A percentile compares a stretch with the other conserved stretches of the same genome.
Conservation (phyloP, 2,113 vertebrate species). For the Podocnemis expansa region DNA sequence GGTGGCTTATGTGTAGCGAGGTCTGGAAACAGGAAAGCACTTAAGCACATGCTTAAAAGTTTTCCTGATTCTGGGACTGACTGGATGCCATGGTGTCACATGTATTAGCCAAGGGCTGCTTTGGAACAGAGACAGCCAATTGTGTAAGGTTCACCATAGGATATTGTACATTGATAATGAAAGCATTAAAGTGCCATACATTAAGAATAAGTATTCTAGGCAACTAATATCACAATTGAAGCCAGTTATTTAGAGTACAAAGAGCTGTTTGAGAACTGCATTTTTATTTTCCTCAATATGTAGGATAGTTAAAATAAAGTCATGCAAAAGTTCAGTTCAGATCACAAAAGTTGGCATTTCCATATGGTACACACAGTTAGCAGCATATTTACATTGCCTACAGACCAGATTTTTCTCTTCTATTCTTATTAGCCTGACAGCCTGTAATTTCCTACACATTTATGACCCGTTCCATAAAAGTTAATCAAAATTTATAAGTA, state of each 20-base stretch:
- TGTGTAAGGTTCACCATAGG: not conserved
- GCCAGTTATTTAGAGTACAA: not conserved
- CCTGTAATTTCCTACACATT: not conserved
- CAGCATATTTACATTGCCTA: not conserved
- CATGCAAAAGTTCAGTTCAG: not conserved
- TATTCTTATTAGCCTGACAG: not conserved
- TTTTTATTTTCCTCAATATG: not conserved
- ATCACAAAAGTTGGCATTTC: not conserved
- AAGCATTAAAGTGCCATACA: not conserved
- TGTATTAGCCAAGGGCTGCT: not conserved
- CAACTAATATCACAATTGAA: not conserved
- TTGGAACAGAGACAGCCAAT: not conserved
- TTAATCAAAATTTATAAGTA: not conserved
- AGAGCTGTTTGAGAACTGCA: not conserved
- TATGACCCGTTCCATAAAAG: not conserved
- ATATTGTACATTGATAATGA: not conserved
- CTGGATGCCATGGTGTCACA: not conserved
- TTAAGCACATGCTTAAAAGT: not conserved
- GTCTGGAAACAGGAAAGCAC: not conserved
- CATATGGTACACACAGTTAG: not conserved
- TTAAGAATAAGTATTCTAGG: not conserved
- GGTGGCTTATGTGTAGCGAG: not conserved
- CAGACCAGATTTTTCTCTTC: not conserved
- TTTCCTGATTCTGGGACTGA: not conserved
- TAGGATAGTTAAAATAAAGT: not conserved